Conservation (phyloP, 2,113 vertebrate species). For the Notothenia rossii region DNA sequence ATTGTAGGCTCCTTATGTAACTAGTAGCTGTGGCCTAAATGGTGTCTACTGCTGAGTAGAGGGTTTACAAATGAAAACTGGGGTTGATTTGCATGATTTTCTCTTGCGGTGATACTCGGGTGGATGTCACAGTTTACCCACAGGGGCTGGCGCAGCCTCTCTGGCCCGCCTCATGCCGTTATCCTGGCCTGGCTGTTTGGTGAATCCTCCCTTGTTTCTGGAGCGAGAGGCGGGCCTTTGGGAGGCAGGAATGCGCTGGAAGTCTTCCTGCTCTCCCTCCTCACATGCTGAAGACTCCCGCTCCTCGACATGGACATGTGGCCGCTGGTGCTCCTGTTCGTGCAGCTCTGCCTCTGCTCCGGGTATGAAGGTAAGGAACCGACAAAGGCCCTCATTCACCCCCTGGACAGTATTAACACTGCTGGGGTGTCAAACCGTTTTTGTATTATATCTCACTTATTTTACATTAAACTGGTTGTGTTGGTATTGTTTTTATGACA, state of each 20-base stretch:
- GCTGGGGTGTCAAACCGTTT: not conserved
- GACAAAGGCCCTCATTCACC: not conserved
- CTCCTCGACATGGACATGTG: slow-evolving; percentile 80
- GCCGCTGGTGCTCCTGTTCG: slow-evolving; percentile 73
- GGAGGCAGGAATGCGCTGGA: slow-evolving; percentile 79
- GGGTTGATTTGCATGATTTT: not conserved
- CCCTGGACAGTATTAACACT: not conserved
- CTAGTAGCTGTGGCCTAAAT: not conserved
- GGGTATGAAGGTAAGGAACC: slow-evolving; percentile 82
- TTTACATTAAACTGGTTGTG: not conserved
- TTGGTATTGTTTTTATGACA: not conserved
- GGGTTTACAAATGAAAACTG: not conserved
- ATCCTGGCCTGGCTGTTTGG: slow-evolving; percentile 44
- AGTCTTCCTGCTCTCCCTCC: slow-evolving; percentile 70
- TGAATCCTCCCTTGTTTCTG: slow-evolving; percentile 80
- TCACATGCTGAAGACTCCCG: slow-evolving; percentile 62
- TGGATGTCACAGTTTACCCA: slow-evolving; percentile 32
- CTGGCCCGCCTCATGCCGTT: slow-evolving; percentile 24
- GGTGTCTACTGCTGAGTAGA: not conserved
- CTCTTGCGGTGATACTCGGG: not conserved
- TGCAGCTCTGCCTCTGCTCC: slow-evolving; percentile 75
- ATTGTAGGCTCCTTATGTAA: not conserved
- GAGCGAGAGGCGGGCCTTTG: slow-evolving; percentile 81
- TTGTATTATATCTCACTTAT: not conserved
- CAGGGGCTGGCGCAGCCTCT: slow-evolving; percentile 8